phyloP scores from a whole-genome alignment of 2,888 invertebrate species.

The Pheosia tremula region DNA sequence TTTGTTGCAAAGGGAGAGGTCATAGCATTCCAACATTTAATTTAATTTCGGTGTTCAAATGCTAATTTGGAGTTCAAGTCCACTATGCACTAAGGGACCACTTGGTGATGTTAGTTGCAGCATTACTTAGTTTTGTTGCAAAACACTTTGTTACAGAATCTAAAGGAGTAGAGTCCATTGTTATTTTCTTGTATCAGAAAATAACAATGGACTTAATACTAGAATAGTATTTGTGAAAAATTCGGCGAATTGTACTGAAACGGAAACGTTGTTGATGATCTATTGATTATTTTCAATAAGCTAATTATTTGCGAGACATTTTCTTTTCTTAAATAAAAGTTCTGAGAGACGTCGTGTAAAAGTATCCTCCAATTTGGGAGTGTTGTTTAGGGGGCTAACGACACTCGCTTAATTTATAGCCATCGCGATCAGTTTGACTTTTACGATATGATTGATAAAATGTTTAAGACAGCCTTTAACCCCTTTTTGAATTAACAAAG shows the following conservation, averaged over 20 bases:
- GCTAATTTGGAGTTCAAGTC: background rate
- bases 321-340: no score
- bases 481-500: constrained; percentile 25
- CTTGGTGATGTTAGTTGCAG: constrained; percentile 1
- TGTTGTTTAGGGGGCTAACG: background rate
- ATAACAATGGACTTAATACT: no score
- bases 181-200: no score
- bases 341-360: no score
- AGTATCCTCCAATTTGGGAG: background rate
- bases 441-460: constrained; percentile 28
- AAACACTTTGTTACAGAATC: constrained; percentile 1
- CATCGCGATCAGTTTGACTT: constrained; percentile 10
- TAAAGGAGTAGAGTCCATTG: background rate
- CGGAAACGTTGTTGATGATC: no score
- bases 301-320: no score
- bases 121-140: background rate
- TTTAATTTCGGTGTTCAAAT: background rate
- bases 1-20: background rate
- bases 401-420: constrained; percentile 2
- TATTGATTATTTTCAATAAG: no score
- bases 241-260: no score
- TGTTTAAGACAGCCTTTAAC: constrained; percentile 11
- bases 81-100: constrained; percentile 1
- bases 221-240: no score
- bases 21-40: background rate